A percentile compares a stretch with the other conserved stretches of the same genome.
These are phyloP conservation scores for Vireo griseus DNA, from an alignment of 2,797 vertebrate species.

Conservation along the genomic window DNA sequence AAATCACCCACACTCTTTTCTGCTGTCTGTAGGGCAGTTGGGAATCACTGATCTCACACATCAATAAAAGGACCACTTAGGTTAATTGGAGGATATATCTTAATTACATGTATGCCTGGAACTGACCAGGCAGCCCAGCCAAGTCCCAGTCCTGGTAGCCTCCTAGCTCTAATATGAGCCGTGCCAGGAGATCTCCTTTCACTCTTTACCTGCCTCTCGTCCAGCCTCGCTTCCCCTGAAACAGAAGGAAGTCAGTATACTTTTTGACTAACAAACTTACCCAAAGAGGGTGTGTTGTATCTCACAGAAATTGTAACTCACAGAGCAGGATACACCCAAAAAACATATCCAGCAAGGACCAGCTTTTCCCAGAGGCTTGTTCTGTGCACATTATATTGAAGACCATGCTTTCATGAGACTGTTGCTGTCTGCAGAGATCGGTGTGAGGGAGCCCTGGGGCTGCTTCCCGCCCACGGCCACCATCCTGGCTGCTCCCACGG, in stretches of 20 bases:
- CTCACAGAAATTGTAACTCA: not conserved
- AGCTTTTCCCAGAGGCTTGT: conserved; percentile 1
- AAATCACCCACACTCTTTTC: not conserved
- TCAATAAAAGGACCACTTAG: not conserved
- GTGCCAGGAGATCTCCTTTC: conserved; percentile 1
- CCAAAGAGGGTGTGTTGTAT: conserved; percentile 2
- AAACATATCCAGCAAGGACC: not conserved
- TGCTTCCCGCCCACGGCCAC: not conserved
- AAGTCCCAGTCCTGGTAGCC: not conserved
- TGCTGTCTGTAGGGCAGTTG: not conserved
- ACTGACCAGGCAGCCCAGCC: not conserved
- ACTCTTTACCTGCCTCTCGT: conserved; percentile 10
- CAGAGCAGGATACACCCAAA: conserved; percentile 15
- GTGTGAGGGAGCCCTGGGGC: not conserved
- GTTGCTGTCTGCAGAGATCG: not conserved
- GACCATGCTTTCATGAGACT: not conserved
- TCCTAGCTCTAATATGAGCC: not conserved
- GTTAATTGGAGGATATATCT: not conserved
- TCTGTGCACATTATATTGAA: not conserved
- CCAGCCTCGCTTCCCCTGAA: not conserved
- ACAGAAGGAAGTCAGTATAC: conserved; percentile 16
- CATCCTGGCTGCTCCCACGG: not conserved
- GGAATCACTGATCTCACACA: not conserved
- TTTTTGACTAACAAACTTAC: conserved; percentile 52
- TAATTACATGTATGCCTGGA: not conserved